Conservation (phyloP, 2,113 vertebrate genomes). For the Lampris megalopsis region DNA sequence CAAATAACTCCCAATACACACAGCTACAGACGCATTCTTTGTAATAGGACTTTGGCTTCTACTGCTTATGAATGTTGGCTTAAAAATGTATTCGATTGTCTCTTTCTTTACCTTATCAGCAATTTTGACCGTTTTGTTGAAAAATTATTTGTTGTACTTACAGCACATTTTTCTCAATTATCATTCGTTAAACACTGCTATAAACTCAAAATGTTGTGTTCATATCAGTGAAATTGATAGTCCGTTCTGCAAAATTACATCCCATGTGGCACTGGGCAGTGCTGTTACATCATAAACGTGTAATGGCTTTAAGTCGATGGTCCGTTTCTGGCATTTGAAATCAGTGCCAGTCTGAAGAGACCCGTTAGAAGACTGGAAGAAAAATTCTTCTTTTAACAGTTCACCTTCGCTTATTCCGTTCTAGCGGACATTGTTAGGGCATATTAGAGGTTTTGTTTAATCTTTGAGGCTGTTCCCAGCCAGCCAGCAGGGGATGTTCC, state of each 20-base stretch:
- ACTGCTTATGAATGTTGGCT: too few relatives aligned
- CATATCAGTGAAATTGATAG: background rate
- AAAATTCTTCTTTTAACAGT: background rate
- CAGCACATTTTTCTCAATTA: too few relatives aligned
- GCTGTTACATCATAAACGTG: conserved; percentile 48
- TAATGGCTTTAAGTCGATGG: background rate
- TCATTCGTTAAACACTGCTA: too few relatives aligned
- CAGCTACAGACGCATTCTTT: too few relatives aligned
- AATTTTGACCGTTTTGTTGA: too few relatives aligned
- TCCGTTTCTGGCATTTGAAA: background rate
- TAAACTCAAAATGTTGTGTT: too few relatives aligned
- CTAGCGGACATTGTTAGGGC: background rate
- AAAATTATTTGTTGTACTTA: too few relatives aligned
- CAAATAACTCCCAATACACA: too few relatives aligned
- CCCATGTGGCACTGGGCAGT: conserved; percentile 44
- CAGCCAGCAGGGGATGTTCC: too few relatives aligned
- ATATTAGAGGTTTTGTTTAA: accelerated
- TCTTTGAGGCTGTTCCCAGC: background rate
- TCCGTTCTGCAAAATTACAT: background rate
- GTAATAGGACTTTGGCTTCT: too few relatives aligned
- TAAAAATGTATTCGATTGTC: background rate
- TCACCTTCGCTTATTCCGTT: background rate
- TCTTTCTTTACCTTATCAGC: background rate
- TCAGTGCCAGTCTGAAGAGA: conserved; percentile 19
- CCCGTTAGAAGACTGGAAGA: background rate